Base-by-base conservation (phyloP, 2,113 vertebrate species). In the Scomber colias region DNA sequence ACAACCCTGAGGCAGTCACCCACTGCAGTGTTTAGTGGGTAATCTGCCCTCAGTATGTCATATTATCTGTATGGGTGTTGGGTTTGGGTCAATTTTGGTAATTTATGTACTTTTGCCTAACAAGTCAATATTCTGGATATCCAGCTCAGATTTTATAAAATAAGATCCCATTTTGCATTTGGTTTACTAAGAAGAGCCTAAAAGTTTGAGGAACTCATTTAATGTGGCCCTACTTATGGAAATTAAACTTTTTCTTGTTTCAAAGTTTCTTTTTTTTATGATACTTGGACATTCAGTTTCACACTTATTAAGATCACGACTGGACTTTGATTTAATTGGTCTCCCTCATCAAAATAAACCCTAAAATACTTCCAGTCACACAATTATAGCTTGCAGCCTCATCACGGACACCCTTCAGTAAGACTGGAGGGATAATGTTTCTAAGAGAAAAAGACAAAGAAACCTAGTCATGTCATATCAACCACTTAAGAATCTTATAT, bases 291-390 rank as follows among this genome's bases (percentile, higher is more conserved):
- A 35, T 4, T 8, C n/a, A 19, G 15, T 27, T 59, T 65, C 48
- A 62, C 48, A 35, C 9, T 55, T 45, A 53, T 12, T 50, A 54
- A 65, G 30, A 74, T 74, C 64, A 73, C 64, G 14, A 50, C 46
- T 61, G 0, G 15, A 61, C 13, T 50, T 44, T 11, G 40, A 44
- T 49, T 44, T 80, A 77, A 81, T 81, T 69, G 78, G 63, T 60
- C 69, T 64, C 61, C 40, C 5, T 48, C 60, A 51, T 55, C 24
- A 68, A 81, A 27, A 71, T 54, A 66, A 46, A 62, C 21, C 51
- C 46, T 51, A 48, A 53, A 73, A 60, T 2, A n/a, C 44, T 73
- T 44, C 45, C 15, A 63, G 0, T 30, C 35, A 46, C 46, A 16
- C 30, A 3, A 21, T 67, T 67, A 40, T 9, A 40, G 35, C 45